Percentiles rank a stretch among this genome's conserved stretches.
Evolutionary conservation across 2,113 vertebrate species (phyloP).

Genomic region (Laticauda colubrina): DNA sequence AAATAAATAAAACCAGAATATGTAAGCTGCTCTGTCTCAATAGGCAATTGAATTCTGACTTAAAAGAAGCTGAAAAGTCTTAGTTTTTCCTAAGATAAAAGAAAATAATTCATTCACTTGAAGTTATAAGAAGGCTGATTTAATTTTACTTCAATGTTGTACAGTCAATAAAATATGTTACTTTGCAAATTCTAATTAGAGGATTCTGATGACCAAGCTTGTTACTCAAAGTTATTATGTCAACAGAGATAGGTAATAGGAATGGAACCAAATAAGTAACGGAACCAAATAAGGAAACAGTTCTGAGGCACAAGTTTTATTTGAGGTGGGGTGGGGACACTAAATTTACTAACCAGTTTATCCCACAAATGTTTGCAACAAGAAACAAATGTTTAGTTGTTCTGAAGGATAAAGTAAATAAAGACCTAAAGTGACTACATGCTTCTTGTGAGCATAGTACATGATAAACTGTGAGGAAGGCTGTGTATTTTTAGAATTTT

Average conservation of each 20-base stretch:
- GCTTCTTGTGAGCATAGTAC: background rate
- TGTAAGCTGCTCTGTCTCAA: background rate
- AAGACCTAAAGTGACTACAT: background rate
- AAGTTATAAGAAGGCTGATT: background rate
- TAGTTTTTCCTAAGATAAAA: background rate
- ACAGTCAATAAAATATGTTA: background rate
- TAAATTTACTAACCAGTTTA: background rate
- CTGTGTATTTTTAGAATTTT: background rate
- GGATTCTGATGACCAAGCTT: background rate
- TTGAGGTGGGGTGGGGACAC: background rate
- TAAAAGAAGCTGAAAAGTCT: background rate
- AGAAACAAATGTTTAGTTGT: background rate
- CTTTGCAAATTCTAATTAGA: background rate
- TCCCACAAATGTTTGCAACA: background rate
- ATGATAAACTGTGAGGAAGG: background rate
- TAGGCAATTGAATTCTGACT: background rate
- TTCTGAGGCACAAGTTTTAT: background rate
- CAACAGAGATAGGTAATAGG: background rate
- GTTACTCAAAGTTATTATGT: background rate
- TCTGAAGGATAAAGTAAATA: background rate
- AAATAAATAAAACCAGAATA: background rate
- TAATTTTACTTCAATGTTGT: background rate
- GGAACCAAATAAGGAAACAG: background rate
- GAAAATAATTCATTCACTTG: background rate
- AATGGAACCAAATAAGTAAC: background rate